Base-by-base conservation (phyloP, 2,888 invertebrate genomes). In the Tromatobia lineatoria region DNA sequence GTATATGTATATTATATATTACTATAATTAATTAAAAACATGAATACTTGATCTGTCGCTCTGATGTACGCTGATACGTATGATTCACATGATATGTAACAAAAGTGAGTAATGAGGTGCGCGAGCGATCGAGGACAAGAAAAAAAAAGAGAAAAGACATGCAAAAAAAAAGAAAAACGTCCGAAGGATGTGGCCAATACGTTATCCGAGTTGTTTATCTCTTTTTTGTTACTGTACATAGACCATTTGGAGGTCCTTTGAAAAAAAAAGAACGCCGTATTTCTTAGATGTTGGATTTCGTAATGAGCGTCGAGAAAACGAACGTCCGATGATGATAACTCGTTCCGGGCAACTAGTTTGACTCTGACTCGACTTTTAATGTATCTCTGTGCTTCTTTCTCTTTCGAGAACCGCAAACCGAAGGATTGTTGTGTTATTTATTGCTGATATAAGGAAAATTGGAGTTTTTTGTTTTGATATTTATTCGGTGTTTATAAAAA, bases 381-480 rank as follows among this genome's bases (percentile, higher is more conserved):
- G 45, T 23, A 70, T 59, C 70, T 78, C 78, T 78, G 78, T 78
- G 78, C 78, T 78, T 70, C 78, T 78, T 59, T 78, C 78, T 78
- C 77, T 54, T 34, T 76, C 54, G 54, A 42, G 42, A 66, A 52
- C 25, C 54, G 42, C 13, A 54, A 54, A 61, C 10, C 18, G 23
- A 57, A 73, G 59, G 59, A 47, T 71, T 61, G 59, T 29, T 45
- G 59, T 29, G 47, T 18, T 29, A 74, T 34, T 47, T 61, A 7
- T 25, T 61, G 18, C 45, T 11, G 25, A 59, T 29, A 25, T 23
- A 47, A 25, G 25, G 8, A 10, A 70, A 47, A 20, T n/a, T 47
- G 25, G 3, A 3, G 29, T 6, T 57, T 23, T 20, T 54, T 57
- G 50, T 47, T 23, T 61, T 18, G 18, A 59, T 59, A 59, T 45